Percentiles rank a stretch among this genome's conserved stretches.
phyloP scores from a whole-genome alignment of 1,140 invertebrate species.

The Cydia fagiglandana region DNA sequence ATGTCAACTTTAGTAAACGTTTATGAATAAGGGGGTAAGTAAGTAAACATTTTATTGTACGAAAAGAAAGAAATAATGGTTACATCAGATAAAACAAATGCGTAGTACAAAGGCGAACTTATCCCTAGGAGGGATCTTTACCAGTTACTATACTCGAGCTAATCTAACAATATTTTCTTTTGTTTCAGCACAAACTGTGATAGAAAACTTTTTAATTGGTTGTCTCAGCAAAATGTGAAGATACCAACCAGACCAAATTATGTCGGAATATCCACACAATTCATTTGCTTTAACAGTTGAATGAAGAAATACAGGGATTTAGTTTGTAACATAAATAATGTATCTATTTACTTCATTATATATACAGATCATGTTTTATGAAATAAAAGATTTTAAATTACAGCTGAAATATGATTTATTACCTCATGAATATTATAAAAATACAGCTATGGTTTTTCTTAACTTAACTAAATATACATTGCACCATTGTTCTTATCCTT shows the following conservation, averaged over 20 bases:
- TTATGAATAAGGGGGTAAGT: too few species aligned
- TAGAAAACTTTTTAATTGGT: conserved; percentile 79
- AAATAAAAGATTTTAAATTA: conserved; percentile 73
- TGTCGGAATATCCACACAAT: conserved; percentile 66
- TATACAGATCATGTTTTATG: conserved; percentile 67
- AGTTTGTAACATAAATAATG: conserved; percentile 76
- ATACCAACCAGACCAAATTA: conserved; percentile 53
- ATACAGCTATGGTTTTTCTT: neutral
- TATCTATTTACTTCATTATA: conserved; percentile 74
- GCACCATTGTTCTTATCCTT: neutral
- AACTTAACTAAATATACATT: neutral
- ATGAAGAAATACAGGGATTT: conserved; percentile 77
- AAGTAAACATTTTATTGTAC: too few species aligned
- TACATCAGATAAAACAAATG: too few species aligned
- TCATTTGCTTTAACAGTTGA: conserved; percentile 73
- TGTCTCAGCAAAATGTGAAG: conserved; percentile 76
- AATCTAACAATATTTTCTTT: conserved; percentile 41
- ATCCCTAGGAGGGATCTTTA: too few species aligned
- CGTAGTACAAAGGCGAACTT: too few species aligned
- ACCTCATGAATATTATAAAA: neutral
- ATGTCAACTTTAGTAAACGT: too few species aligned
- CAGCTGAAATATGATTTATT: conserved; percentile 43
- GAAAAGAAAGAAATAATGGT: too few species aligned
- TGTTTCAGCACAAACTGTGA: conserved; percentile 81
- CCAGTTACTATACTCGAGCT: too few species aligned